Base-by-base conservation (phyloP, 37 sponge, comb jelly and placozoan genomes). In the Chondrilla cf. caribensis region DNA sequence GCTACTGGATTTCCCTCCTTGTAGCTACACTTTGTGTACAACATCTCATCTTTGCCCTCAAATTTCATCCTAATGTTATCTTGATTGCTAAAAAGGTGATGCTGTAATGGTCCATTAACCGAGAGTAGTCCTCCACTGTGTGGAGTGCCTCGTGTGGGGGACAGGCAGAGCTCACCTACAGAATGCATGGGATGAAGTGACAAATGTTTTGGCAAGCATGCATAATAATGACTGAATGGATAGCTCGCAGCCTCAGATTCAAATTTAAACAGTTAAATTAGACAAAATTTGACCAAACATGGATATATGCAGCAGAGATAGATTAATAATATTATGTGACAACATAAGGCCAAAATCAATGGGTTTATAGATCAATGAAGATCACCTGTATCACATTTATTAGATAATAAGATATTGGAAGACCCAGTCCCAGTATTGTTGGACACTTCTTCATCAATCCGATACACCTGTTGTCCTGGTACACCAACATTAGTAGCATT, bases 71-170 rank as follows among this genome's bases (percentile, higher is more conserved):
- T 18, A 19, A 62, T 17, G 76, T 25, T 42, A n/a, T 62, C 18
- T 7, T 7, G 25, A 62, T 28, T 62, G 22, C 64, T 15, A 4
- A 19, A 15, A 47, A 47, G 51, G 11, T 14, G 6, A 11, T 14
- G 51, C 51, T 6, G 6, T 14, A 2, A 2, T 26, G 68, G 68
- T 73, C 76, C 76, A 43, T 3, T 40, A 1, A 73, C 41, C 6
- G 41, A 19, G 8, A 73, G 24, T 36, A 43, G 18, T 37, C 76
- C 76, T 42, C 76, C 76, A 73, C 38, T 42, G 25, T 73, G 76
- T 14, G 40, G 15, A 40, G 43, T 19, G 1, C 76, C 76, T 41
- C 29, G 36, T 37, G 76, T 21, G 21, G 76, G 76, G 2, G 76
- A 40, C 21, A 73, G 0, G 2, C 76, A n/a, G 19, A 73, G 64